Evolutionary conservation across 2,113 vertebrate species (phyloP).

Genomic region (Gopherus evgoodei): DNA sequence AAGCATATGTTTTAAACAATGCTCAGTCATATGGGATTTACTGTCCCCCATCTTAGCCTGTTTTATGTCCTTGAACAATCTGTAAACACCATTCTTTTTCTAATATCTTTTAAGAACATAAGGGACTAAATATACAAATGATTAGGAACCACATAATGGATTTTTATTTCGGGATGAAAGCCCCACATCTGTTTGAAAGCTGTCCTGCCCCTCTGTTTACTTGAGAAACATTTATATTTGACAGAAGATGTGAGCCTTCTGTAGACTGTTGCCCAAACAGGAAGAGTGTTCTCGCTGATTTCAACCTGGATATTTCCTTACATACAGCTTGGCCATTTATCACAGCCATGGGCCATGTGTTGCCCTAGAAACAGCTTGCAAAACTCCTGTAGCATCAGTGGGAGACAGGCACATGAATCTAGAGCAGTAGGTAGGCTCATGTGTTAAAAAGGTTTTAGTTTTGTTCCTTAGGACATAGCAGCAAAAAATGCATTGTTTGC

Average conservation of each 20-base stretch:
- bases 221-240: background rate
- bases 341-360: background rate
- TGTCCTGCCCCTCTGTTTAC: conserved; percentile 1
- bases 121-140: background rate
- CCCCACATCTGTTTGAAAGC: conserved; percentile 52
- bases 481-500: background rate
- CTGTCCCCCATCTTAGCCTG: conserved; percentile 16
- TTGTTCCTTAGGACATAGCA: background rate
- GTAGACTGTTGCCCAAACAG: background rate
- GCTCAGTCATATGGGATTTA: conserved; percentile 9
- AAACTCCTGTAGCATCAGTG: background rate
- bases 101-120: conserved; percentile 1
- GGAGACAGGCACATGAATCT: background rate
- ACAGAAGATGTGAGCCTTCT: background rate
- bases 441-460: background rate
- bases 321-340: background rate
- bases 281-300: background rate
- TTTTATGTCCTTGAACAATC: background rate
- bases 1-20: conserved; percentile 58
- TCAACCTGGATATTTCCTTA: background rate
- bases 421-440: rapidly evolving
- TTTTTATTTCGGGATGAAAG: background rate
- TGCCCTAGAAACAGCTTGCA: background rate
- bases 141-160: background rate
- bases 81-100: conserved; percentile 9